Percentiles rank a stretch among this genome's conserved stretches.
These are phyloP conservation scores for Carettochelys insculpta DNA, from an alignment of 2,113 vertebrate species.

Conservation along the genomic window DNA sequence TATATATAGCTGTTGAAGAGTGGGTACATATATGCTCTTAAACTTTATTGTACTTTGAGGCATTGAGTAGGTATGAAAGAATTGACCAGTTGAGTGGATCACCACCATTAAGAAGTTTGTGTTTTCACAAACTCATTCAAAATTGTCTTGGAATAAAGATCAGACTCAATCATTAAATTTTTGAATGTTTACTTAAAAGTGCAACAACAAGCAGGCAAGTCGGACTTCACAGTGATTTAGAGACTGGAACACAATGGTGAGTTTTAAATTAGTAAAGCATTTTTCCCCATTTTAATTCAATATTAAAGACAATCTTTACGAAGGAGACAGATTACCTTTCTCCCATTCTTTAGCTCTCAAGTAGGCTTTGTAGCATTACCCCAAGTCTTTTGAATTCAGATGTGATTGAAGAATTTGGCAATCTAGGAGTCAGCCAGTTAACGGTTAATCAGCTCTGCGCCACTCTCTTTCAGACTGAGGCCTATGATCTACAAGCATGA, in stretches of 20 bases:
- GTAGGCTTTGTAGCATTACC: neutral
- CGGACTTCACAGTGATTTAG: neutral
- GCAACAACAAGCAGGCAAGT: neutral
- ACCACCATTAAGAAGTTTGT: neutral
- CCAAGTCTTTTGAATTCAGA: neutral
- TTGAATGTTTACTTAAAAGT: constrained; percentile 1
- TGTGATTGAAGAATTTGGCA: neutral
- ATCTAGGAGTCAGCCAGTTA: neutral
- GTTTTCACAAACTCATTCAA: neutral
- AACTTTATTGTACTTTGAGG: neutral
- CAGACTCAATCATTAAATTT: neutral
- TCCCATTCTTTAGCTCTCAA: neutral
- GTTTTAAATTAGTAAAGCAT: neutral
- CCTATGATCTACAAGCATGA: neutral
- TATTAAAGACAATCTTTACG: neutral
- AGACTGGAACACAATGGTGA: neutral
- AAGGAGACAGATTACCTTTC: neutral
- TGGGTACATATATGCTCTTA: neutral
- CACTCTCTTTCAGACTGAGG: neutral
- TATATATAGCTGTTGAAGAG: neutral
- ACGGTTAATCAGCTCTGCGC: neutral
- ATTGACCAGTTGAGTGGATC: neutral
- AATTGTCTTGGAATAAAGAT: neutral
- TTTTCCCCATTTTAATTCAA: neutral
- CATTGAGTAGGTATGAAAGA: neutral